These are phyloP conservation scores for Melanotaenia duboulayi DNA, from an alignment of 2,113 vertebrate genomes.

Conservation along the genomic window DNA sequence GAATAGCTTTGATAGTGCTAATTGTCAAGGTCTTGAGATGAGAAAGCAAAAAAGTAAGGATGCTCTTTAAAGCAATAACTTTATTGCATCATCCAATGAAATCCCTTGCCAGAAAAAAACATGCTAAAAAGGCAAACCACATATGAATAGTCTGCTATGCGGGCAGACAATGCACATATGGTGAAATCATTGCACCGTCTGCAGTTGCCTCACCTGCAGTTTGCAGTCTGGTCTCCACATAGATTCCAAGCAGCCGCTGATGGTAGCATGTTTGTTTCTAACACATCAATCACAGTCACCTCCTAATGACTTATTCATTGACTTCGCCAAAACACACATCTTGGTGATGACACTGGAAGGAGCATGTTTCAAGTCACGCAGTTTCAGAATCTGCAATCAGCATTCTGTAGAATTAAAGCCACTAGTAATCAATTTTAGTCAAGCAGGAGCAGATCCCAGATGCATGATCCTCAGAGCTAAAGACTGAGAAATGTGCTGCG, in stretches of 20 bases:
- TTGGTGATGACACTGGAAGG: constrained; percentile 75
- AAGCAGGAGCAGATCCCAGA: constrained; percentile 75
- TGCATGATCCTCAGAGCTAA: constrained; percentile 57
- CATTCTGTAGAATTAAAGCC: constrained; percentile 79
- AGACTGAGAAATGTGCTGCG: constrained; percentile 49
- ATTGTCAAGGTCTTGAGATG: constrained; percentile 10
- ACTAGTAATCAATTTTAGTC: constrained; percentile 81
- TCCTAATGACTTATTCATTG: constrained; percentile 86
- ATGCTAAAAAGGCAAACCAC: constrained; percentile 34
- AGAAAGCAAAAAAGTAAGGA: constrained; percentile 5
- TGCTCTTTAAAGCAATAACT: background rate
- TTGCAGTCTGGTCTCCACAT: constrained; percentile 34
- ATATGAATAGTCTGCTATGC: constrained; percentile 32
- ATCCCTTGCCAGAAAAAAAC: background rate
- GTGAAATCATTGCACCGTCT: constrained; percentile 25
- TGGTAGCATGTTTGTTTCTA: constrained; percentile 68
- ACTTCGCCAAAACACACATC: constrained; percentile 77
- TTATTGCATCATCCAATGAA: background rate
- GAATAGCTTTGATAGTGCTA: background rate
- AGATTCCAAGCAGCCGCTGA: constrained; percentile 52
- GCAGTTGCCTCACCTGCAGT: constrained; percentile 57
- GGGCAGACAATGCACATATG: constrained; percentile 43
- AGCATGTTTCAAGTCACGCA: constrained; percentile 70
- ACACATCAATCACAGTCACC: constrained; percentile 79
- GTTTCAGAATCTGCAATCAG: constrained; percentile 74